Conservation (phyloP, 2,888 invertebrate genomes). For the Fragum whitleyi region DNA sequence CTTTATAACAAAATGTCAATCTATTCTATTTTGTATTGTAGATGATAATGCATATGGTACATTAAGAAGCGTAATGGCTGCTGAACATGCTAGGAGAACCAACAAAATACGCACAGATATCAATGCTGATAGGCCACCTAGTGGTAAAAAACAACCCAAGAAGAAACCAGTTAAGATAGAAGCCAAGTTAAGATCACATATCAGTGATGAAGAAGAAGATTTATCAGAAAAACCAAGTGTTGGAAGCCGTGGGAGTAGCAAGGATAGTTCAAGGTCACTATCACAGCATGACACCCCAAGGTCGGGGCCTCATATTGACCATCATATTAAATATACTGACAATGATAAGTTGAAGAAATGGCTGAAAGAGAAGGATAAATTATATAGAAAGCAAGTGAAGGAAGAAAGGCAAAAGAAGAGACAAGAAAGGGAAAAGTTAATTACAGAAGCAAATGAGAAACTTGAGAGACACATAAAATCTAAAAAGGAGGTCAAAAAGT, state of each 20-base stretch:
- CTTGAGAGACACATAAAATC: constrained; percentile 67
- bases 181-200: constrained; percentile 39
- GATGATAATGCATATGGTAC: constrained; percentile 66
- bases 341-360: constrained; percentile 70
- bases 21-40: not conserved
- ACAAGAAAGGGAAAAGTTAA: constrained; percentile 70
- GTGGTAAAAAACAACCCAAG: constrained; percentile 43
- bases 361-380: constrained; percentile 73
- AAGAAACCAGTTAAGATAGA: constrained; percentile 62
- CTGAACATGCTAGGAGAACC: constrained; percentile 58
- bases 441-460: constrained; percentile 70
- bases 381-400: constrained; percentile 67
- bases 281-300: constrained; percentile 37
- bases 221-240: constrained; percentile 55
- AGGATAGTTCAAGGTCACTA: constrained; percentile 19
- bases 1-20: too few species aligned
- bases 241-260: constrained; percentile 44
- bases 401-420: constrained; percentile 72
- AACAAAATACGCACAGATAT: constrained; percentile 61
- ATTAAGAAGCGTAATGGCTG: constrained; percentile 66
- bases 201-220: constrained; percentile 60
- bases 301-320: constrained; percentile 50
- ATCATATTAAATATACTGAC: constrained; percentile 71
- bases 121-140: constrained; percentile 45
- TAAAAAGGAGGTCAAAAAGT: constrained; percentile 71